Conservation (phyloP, 1,140 invertebrate species). For the Drosophila tristis region DNA sequence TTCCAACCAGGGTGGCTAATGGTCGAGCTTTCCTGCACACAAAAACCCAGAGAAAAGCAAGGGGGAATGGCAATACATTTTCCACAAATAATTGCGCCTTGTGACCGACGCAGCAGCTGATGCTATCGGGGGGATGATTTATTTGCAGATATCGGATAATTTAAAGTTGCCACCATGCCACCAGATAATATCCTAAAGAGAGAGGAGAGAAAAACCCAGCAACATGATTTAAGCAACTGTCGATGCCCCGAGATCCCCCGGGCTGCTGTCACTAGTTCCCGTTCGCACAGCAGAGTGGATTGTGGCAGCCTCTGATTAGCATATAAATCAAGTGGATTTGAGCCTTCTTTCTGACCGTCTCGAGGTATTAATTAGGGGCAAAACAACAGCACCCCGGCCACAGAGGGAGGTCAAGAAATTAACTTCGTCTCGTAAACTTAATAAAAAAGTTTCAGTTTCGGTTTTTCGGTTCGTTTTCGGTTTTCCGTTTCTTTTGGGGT, state of each 20-base stretch:
- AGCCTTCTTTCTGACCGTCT: slow-evolving; percentile 4
- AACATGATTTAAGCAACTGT: slow-evolving; percentile 34
- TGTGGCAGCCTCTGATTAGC: slow-evolving; percentile 51
- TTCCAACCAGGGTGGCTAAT: background rate
- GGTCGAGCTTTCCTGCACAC: background rate
- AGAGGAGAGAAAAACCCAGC: slow-evolving; percentile 26
- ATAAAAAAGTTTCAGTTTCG: slow-evolving; percentile 70
- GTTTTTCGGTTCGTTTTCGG: slow-evolving; percentile 22
- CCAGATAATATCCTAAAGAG: slow-evolving; percentile 8
- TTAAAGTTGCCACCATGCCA: slow-evolving; percentile 43
- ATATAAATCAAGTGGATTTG: slow-evolving; percentile 74
- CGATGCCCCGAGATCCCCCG: slow-evolving; percentile 18
- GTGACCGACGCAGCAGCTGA: slow-evolving; percentile 54
- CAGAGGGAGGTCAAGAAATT: slow-evolving; percentile 38
- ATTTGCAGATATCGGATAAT: slow-evolving; percentile 59
- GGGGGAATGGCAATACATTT: slow-evolving; percentile 33
- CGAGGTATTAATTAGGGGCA: slow-evolving; percentile 71
- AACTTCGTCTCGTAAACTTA: slow-evolving; percentile 72
- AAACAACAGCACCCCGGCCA: slow-evolving; percentile 27
- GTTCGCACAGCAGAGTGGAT: background rate
- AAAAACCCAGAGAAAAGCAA: background rate
- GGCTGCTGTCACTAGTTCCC: slow-evolving; percentile 14
- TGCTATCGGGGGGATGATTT: slow-evolving; percentile 67
- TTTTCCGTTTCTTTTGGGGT: slow-evolving; percentile 2
- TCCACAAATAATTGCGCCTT: slow-evolving; percentile 49